Conservation (phyloP, 2,888 invertebrate genomes). For the Dilophus febrilis region DNA sequence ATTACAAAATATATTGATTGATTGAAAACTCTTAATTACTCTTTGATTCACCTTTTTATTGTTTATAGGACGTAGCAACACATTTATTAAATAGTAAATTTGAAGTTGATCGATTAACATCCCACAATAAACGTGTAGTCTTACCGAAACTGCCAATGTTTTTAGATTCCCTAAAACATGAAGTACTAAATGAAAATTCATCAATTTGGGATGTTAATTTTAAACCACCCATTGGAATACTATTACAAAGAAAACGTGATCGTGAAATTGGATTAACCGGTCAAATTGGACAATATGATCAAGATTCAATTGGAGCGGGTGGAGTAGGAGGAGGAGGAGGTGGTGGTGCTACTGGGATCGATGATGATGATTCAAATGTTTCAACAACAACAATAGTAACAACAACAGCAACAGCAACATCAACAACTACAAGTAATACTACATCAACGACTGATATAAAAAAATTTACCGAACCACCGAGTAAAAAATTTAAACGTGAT, state of each 20-base stretch:
- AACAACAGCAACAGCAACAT: slow-evolving; percentile 18
- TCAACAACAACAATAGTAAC: too few relatives aligned
- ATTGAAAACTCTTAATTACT: too few relatives aligned
- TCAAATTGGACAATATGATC: slow-evolving; percentile 5
- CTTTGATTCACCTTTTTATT: too few relatives aligned
- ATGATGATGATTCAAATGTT: too few relatives aligned
- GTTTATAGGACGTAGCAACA: too few relatives aligned
- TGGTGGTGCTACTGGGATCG: slow-evolving; percentile 18
- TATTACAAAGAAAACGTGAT: slow-evolving; percentile 25
- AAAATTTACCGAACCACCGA: slow-evolving; percentile 16
- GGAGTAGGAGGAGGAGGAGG: slow-evolving; percentile 12
- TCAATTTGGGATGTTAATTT: slow-evolving; percentile 92
- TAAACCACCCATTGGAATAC: slow-evolving; percentile 33
- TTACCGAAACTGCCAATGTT: too few relatives aligned
- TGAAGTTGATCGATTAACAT: too few relatives aligned
- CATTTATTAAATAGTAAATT: too few relatives aligned
- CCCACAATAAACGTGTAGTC: too few relatives aligned
- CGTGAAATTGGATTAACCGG: slow-evolving; percentile 16
- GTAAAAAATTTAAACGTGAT: slow-evolving; percentile 25
- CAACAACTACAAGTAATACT: slow-evolving; percentile 19
- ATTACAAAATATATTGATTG: too few relatives aligned
- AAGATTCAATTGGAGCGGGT: slow-evolving; percentile 16
- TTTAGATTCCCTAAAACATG: slow-evolving; percentile 70
- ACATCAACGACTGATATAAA: slow-evolving; percentile 17
- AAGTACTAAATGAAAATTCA: slow-evolving; percentile 68